Conservation (phyloP, 2,888 invertebrate species). For the Cotesia congregata region DNA sequence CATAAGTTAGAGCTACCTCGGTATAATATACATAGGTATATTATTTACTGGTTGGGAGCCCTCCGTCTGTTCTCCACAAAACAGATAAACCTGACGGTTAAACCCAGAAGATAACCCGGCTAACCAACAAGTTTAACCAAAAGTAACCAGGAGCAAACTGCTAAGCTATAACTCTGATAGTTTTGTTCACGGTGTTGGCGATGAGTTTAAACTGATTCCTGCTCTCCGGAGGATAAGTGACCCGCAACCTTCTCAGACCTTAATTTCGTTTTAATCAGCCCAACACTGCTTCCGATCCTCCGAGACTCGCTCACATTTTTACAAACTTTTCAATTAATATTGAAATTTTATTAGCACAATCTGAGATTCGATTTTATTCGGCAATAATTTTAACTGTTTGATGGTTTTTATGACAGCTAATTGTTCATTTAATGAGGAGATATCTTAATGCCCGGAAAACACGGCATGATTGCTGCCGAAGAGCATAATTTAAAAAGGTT, state of each 20-base stretch:
- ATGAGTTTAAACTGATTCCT: slow-evolving; percentile 32
- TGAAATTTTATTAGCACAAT: too few relatives aligned
- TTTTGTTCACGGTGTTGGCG: slow-evolving; percentile 27
- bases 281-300: too few relatives aligned
- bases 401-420: neutral
- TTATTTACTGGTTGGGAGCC: neutral
- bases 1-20: neutral
- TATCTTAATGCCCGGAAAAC: neutral
- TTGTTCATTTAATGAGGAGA: neutral
- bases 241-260: slow-evolving; percentile 20
- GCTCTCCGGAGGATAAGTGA: slow-evolving; percentile 24
- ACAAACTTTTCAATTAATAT: too few relatives aligned
- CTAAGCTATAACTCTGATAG: slow-evolving; percentile 21
- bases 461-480: neutral
- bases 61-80: neutral
- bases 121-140: slow-evolving; percentile 9
- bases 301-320: too few relatives aligned
- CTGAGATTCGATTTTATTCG: neutral
- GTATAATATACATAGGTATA: neutral
- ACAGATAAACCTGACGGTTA: slow-evolving; percentile 13
- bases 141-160: slow-evolving; percentile 30
- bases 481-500: neutral
- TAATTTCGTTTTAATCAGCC: slow-evolving; percentile 17
- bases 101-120: slow-evolving; percentile 29
- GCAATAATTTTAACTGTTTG: neutral